Evolutionary conservation across 2,888 invertebrate genomes (phyloP).

Genomic region (Diachrysia chrysitis): DNA sequence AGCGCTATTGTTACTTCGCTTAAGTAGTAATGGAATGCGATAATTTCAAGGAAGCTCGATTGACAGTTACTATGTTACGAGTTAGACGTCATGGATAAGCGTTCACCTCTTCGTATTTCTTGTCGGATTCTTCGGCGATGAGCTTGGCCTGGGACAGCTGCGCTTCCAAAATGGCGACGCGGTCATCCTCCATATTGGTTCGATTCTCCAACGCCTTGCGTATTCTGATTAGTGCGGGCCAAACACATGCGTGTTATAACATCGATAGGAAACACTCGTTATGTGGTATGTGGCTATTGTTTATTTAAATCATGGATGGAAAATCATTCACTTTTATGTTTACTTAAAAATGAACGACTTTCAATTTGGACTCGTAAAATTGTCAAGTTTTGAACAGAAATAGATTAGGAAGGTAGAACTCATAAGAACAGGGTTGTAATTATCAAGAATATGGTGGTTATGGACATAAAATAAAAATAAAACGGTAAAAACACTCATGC

Average conservation of each 20-base stretch:
- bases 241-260: constrained; percentile 89
- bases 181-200: constrained; percentile 99
- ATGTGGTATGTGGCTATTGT: constrained; percentile 60
- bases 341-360: constrained; percentile 50
- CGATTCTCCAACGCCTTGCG: constrained; percentile 99
- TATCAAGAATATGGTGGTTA: constrained; percentile 81
- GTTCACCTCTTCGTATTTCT: constrained; percentile 99
- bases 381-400: constrained; percentile 44
- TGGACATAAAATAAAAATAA: constrained; percentile 73
- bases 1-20: constrained; percentile 23
- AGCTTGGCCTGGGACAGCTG: constrained; percentile 99
- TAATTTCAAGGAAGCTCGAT: constrained; percentile 38
- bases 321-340: constrained; percentile 49
- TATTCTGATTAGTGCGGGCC: constrained; percentile 93
- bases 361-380: constrained; percentile 30
- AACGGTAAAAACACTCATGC: constrained; percentile 77
- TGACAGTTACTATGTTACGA: constrained; percentile 29
- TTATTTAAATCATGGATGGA: constrained; percentile 37
- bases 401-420: constrained; percentile 50
- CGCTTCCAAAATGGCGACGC: constrained; percentile 98
- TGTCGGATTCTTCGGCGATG: constrained; percentile 99
- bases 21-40: constrained; percentile 38
- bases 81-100: constrained; percentile 66
- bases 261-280: constrained; percentile 72
- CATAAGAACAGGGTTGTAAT: constrained; percentile 56